Evolutionary conservation across 2,113 vertebrate species (phyloP).

Genomic region (Colaptes auratus): DNA sequence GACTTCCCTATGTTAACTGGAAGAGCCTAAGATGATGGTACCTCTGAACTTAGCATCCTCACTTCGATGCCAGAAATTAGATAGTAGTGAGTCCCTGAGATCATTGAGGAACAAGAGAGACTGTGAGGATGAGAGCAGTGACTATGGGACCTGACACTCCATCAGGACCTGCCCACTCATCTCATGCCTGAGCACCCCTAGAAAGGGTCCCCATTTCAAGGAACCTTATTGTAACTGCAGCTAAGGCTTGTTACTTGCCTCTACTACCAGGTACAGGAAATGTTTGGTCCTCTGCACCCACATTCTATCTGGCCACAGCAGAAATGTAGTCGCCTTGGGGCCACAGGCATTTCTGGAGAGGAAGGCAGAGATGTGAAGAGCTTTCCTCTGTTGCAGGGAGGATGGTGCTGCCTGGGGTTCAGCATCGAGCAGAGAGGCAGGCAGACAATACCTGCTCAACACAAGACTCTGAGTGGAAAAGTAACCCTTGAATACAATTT

Average conservation of each 20-base stretch:
- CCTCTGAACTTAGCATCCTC: not conserved
- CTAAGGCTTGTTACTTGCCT: not conserved
- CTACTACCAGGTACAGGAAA: rapidly evolving
- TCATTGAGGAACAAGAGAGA: not conserved
- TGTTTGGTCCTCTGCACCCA: not conserved
- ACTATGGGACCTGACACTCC: rapidly evolving
- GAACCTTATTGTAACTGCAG: not conserved
- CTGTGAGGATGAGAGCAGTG: not conserved
- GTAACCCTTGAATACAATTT: not conserved
- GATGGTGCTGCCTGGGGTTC: rapidly evolving
- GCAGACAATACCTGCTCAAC: rapidly evolving
- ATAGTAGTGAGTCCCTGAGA: not conserved
- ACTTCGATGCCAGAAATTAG: not conserved
- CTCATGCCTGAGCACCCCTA: not conserved
- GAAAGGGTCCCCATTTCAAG: rapidly evolving
- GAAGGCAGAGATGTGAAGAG: not conserved
- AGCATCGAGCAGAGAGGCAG: rapidly evolving
- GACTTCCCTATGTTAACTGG: not conserved
- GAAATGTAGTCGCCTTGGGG: not conserved
- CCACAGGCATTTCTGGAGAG: not conserved
- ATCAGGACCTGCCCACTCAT: not conserved
- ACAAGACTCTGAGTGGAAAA: not conserved
- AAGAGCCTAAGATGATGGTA: not conserved
- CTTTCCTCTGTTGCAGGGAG: rapidly evolving
- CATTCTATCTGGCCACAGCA: not conserved